Evolutionary conservation across 2,888 invertebrate species (phyloP).

Genomic region (Tipula vernalis): DNA sequence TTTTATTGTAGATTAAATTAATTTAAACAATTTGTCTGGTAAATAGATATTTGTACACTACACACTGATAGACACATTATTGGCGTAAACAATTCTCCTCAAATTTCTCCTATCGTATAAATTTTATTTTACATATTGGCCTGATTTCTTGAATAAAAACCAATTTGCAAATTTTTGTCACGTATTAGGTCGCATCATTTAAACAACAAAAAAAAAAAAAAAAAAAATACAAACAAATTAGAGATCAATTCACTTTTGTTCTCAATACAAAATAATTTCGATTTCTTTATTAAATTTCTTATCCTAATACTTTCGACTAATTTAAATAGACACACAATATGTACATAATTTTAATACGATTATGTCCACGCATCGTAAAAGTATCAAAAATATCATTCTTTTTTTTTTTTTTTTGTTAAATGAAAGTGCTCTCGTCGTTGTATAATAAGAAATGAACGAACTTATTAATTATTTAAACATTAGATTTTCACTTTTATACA

Average conservation of each 20-base stretch:
- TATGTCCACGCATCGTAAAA: background rate
- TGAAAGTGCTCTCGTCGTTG: background rate
- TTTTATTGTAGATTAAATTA: background rate
- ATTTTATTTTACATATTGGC: background rate
- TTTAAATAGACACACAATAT: background rate
- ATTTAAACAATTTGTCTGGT: background rate
- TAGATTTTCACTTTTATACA: background rate
- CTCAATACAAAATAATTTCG: background rate
- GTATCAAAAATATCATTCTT: background rate
- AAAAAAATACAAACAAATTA: background rate
- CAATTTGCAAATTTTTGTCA: background rate
- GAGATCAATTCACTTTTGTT: background rate
- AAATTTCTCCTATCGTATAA: background rate
- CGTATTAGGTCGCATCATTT: background rate
- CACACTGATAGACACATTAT: background rate
- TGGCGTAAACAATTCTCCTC: background rate
- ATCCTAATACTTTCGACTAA: background rate
- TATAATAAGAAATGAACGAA: background rate
- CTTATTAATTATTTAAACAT: background rate
- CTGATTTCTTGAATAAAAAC: background rate
- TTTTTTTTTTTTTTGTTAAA: background rate
- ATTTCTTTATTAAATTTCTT: background rate
- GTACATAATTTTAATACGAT: background rate
- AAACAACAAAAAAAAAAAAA: background rate
- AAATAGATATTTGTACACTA: background rate